A percentile compares a stretch with the other conserved stretches of the same genome.
These are phyloP conservation scores for Pluvialis apricaria DNA, from an alignment of 2,113 vertebrate genomes.

Conservation along the genomic window DNA sequence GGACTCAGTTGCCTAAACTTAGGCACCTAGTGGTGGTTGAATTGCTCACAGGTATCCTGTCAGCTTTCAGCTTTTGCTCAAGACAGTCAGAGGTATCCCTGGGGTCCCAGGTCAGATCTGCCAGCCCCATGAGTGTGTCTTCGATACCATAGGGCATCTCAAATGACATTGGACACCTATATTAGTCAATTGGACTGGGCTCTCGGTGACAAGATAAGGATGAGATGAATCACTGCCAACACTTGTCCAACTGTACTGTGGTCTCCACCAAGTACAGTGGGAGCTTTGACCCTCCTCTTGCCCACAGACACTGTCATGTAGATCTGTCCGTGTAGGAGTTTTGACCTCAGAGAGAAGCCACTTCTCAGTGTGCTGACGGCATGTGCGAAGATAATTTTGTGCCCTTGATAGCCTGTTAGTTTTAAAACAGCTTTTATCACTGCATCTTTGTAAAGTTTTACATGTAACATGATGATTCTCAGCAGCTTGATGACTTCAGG, in stretches of 20 bases:
- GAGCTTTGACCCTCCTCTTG: neutral
- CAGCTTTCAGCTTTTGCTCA: neutral
- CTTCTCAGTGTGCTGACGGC: neutral
- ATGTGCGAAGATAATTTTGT: neutral
- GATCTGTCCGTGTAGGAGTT: neutral
- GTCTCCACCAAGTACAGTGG: neutral
- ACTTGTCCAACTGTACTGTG: neutral
- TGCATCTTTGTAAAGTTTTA: neutral
- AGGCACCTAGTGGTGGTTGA: neutral
- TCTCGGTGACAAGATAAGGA: neutral
- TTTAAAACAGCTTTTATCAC: neutral
- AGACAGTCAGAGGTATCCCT: rapidly evolving
- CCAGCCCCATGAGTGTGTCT: neutral
- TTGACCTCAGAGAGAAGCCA: neutral
- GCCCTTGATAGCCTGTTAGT: neutral
- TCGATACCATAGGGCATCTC: neutral
- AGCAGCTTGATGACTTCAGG: neutral
- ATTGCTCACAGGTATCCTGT: neutral
- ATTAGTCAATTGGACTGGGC: neutral
- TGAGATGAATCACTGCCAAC: neutral
- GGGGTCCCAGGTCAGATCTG: neutral
- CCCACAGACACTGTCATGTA: neutral
- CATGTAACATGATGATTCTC: neutral
- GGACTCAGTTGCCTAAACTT: neutral
- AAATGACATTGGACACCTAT: neutral